These are phyloP conservation scores for Calephelis nemesis DNA, from an alignment of 1,140 invertebrate species.

Conservation along the genomic window DNA sequence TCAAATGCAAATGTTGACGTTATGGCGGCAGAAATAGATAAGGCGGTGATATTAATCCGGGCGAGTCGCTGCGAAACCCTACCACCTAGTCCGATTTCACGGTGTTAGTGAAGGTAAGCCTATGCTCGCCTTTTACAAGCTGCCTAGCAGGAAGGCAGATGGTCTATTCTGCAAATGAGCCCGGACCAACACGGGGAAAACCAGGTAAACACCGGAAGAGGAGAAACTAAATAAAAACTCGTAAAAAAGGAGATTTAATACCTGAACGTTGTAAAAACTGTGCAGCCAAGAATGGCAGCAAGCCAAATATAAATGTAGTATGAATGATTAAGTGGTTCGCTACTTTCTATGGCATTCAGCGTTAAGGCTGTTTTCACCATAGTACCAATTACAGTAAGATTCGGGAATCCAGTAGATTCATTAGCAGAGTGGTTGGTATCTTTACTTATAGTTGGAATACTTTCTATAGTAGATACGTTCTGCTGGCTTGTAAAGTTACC, in stretches of 20 bases:
- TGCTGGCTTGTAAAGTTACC: not conserved
- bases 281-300: conserved; percentile 76
- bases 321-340: conserved; percentile 42
- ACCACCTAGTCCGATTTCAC: no score
- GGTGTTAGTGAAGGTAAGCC: no score
- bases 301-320: conserved; percentile 82
- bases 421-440: not conserved
- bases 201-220: no score
- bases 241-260: conserved; percentile 25
- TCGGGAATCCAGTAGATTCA: conserved; percentile 21
- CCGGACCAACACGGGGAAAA: no score
- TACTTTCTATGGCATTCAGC: conserved; percentile 39
- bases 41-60: no score
- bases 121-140: no score
- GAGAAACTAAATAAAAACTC: no score
- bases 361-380: conserved; percentile 50
- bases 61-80: no score
- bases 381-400: conserved; percentile 48
- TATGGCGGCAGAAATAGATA: no score
- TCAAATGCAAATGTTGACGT: no score
- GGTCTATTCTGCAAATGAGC: no score
- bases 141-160: no score
- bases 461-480: not conserved
- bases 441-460: not conserved
- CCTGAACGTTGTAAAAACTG: conserved; percentile 79